Evolutionary conservation across 64 coral and sea anemone species (phyloP).

Genomic region (Dendrophyllia cribrosa): DNA sequence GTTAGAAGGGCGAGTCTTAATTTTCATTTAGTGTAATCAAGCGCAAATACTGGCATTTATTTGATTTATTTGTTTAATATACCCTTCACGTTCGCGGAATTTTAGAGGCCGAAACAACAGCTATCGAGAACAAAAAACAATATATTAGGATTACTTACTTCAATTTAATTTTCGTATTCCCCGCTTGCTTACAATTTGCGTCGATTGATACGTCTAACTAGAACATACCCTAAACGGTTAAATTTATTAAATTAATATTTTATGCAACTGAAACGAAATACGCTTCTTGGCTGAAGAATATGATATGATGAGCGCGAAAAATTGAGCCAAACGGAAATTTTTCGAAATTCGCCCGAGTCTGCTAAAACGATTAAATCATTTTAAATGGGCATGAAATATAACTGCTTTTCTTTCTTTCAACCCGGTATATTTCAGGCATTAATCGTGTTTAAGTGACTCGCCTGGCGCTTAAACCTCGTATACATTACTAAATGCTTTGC

Average conservation of each 20-base stretch:
- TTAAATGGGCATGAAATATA: too few relatives aligned
- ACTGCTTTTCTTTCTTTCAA: too few relatives aligned
- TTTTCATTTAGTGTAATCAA: constrained; percentile 49
- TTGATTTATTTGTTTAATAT: constrained; percentile 50
- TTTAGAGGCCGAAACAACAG: constrained; percentile 8
- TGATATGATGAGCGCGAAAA: background rate
- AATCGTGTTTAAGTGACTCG: background rate
- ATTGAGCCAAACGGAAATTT: background rate
- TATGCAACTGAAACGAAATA: background rate
- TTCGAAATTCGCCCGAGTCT: background rate
- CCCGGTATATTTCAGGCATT: too few relatives aligned
- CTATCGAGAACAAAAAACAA: constrained; percentile 13
- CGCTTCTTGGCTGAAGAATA: background rate
- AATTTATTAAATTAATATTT: constrained; percentile 27
- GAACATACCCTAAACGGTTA: background rate
- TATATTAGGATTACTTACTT: constrained; percentile 10
- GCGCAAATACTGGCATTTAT: constrained; percentile 16
- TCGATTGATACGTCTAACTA: background rate
- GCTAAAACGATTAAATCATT: background rate
- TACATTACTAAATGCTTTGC: background rate
- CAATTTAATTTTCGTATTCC: background rate
- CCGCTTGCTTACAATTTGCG: constrained; percentile 21
- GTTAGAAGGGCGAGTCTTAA: constrained; percentile 14
- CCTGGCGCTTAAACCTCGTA: background rate
- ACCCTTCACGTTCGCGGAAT: background rate